A percentile compares a stretch with the other conserved stretches of the same genome.
Evolutionary conservation across 2,113 vertebrate genomes (phyloP).

Genomic region (Xyrauchen texanus): DNA sequence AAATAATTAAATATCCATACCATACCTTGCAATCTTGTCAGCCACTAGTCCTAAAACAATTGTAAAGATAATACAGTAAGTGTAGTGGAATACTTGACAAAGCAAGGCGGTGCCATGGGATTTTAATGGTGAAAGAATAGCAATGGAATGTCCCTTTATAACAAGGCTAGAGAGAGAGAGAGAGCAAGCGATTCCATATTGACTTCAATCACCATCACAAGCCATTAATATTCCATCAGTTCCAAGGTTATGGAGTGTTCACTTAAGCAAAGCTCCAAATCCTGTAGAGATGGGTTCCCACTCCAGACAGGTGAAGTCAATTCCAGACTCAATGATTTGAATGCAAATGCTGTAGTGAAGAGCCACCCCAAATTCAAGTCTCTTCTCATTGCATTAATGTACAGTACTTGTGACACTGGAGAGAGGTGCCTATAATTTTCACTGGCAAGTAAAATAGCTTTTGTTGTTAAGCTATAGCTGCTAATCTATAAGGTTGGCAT

Average conservation of each 20-base stretch:
- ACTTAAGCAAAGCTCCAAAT: conserved; percentile 61
- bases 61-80: too few species aligned
- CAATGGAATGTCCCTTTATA: neutral
- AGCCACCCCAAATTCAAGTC: conserved; percentile 2
- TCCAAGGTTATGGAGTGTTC: conserved; percentile 65
- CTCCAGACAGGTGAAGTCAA: conserved; percentile 73
- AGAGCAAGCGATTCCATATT: conserved; percentile 22
- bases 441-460: conserved; percentile 68
- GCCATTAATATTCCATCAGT: conserved; percentile 66
- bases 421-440: conserved; percentile 54
- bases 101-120: too few species aligned
- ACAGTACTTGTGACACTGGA: conserved; percentile 65
- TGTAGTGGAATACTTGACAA: too few species aligned
- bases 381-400: conserved; percentile 9
- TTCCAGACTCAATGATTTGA: conserved; percentile 71
- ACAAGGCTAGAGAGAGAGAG: neutral
- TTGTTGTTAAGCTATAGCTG: conserved; percentile 57
- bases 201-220: conserved; percentile 54
- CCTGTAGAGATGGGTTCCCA: conserved; percentile 69
- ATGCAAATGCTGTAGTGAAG: conserved; percentile 73
- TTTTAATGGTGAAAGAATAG: too few species aligned
- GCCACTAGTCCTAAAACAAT: too few species aligned
- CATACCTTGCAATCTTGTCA: too few species aligned
- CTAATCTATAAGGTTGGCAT: conserved; percentile 61
- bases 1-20: too few species aligned